phyloP scores from a whole-genome alignment of 2,113 vertebrate genomes.

The Pseudolaguvia tuberculata region DNA sequence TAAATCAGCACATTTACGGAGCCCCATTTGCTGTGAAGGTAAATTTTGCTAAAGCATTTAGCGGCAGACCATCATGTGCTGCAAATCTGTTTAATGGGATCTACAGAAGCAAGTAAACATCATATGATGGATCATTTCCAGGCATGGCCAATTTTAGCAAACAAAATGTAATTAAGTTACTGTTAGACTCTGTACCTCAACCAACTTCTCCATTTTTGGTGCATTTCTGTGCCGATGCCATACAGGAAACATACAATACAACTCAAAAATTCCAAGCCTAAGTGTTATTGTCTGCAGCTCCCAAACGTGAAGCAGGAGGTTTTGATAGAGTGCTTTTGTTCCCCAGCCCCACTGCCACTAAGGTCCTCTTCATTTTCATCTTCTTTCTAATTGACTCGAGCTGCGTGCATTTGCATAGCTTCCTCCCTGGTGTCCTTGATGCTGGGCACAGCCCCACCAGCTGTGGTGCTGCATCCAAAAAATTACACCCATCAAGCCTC shows the following conservation, averaged over 20 bases:
- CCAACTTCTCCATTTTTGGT: background rate
- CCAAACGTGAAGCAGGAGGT: background rate
- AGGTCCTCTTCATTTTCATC: conserved; percentile 49
- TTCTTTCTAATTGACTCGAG: conserved; percentile 49
- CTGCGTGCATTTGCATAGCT: conserved; percentile 47
- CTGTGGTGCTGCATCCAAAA: conserved; percentile 43
- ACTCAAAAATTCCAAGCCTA: background rate
- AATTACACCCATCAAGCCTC: conserved; percentile 62
- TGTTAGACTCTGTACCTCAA: conserved; percentile 9
- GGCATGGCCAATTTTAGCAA: conserved; percentile 12
- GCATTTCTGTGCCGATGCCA: background rate
- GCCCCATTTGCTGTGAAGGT: conserved; percentile 31
- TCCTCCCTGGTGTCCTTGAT: conserved; percentile 45
- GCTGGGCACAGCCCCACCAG: conserved; percentile 46
- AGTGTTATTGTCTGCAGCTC: conserved; percentile 8
- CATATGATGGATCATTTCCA: conserved; percentile 12
- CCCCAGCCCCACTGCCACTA: conserved; percentile 39
- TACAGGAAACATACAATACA: too few species aligned
- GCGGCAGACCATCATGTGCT: background rate
- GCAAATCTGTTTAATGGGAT: conserved; percentile 29
- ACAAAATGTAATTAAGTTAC: conserved; percentile 9
- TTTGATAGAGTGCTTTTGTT: conserved; percentile 33
- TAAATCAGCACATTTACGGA: conserved; percentile 43
- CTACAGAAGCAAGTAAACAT: conserved; percentile 20
- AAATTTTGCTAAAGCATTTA: conserved; percentile 37